Evolutionary conservation across 1,140 invertebrate species (phyloP), one percentile per base, ranked within the genome.

Genomic region (Achroia grisella): DNA sequence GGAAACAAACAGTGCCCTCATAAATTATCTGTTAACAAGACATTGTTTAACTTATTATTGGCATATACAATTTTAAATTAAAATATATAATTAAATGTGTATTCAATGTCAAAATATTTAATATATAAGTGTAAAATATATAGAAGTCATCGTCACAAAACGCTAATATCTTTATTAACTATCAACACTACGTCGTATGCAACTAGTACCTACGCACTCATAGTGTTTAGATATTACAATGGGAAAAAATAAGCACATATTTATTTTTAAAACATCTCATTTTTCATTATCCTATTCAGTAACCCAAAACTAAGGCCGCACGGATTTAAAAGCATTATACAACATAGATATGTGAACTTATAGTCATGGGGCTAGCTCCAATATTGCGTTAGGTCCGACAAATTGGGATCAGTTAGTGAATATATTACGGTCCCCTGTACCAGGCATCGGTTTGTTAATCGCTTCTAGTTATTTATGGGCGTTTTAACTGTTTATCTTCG

Each of bases 311-410:
- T 36, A 44, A 37, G 32, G 39, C 31, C 11, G 35, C 8, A 13
- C 12, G 45, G 45, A 48, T 42, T 48, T 41, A 48, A 41, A 48
- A 48, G 45, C 39, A 35, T 42, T 42, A 27, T n/a, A 10, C 12
- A n/a, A 40, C 39, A 46, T 51, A 58, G 50, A 60, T 62, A 70
- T 68, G 65, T 52, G 62, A 53, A 69, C 55, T 54, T 50, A 55
- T 48, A 48, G 57, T 58, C 44, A 41, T 40, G 37, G 52, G 52
- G 52, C 56, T 51, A 56, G 32, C 55, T 55, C 62, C 58, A 59
- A 77, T 80, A 80, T 78, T 76, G 68, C 71, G 67, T 81, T 75
- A 77, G 76, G 73, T 79, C 73, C 71, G 75, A 83, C 76, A 83
- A 83, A 80, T 83, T 80, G 79, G 70, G 73, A 79, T 75, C 76